A percentile compares a stretch with the other conserved stretches of the same genome.
These are phyloP conservation scores for Oxycera nigricornis DNA, from an alignment of 2,888 invertebrate species.

Conservation along the genomic window DNA sequence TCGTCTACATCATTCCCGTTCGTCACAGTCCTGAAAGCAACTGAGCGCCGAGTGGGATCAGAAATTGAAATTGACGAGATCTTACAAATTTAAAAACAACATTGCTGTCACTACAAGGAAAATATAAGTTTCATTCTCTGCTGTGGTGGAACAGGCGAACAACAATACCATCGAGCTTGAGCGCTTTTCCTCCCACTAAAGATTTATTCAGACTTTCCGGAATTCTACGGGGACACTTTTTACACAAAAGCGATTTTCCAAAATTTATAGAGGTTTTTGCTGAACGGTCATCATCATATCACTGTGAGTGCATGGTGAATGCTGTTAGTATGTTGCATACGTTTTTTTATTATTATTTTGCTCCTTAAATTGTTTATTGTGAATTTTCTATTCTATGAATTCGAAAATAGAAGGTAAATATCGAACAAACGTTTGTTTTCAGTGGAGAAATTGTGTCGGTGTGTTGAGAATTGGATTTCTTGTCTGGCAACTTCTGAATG, in stretches of 20 bases:
- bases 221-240: background rate
- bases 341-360: conserved; percentile 28
- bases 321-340: conserved; percentile 30
- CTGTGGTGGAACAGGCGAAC: background rate
- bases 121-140: background rate
- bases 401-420: conserved; percentile 23
- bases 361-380: conserved; percentile 22
- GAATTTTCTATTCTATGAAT: conserved; percentile 30
- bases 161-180: background rate
- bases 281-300: background rate
- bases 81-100: background rate
- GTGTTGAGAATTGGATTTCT: too few relatives aligned
- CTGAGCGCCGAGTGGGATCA: too few relatives aligned
- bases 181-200: background rate
- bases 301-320: background rate
- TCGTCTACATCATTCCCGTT: background rate
- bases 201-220: conserved; percentile 4
- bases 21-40: too few relatives aligned
- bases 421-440: background rate
- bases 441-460: background rate
- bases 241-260: conserved; percentile 1
- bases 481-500: too few relatives aligned
- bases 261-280: conserved; percentile 15
- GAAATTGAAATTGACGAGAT: too few relatives aligned
- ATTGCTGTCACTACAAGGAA: background rate